These are phyloP conservation scores for Caenorhabditis angaria DNA, from an alignment of 2,888 invertebrate species.

Conservation along the genomic window DNA sequence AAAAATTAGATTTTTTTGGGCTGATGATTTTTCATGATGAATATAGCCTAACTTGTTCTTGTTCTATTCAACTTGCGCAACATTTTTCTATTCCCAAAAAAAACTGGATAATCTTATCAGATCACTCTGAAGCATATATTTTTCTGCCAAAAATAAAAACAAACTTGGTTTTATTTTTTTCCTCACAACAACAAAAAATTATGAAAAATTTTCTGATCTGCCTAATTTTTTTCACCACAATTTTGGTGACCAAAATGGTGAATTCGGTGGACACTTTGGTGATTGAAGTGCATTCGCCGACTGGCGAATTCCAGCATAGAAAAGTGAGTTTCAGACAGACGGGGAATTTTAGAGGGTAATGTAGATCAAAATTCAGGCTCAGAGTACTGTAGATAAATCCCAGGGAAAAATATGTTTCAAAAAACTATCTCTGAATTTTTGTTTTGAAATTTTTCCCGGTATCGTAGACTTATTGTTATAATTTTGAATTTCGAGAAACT, in stretches of 20 bases:
- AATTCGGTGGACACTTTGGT: conserved; percentile 11
- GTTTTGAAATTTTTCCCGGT: no score
- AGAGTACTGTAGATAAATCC: no score
- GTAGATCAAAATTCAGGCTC: no score
- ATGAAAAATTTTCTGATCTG: background rate
- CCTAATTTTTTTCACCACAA: background rate
- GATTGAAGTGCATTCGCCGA: conserved; percentile 28
- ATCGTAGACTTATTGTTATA: no score
- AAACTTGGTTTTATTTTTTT: conserved; percentile 3
- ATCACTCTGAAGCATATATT: background rate
- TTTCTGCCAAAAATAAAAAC: background rate
- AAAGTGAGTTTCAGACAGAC: conserved; percentile 23
- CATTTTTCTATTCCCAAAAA: no score
- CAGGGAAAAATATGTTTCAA: no score
- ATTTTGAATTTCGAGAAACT: no score
- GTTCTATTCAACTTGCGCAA: no score
- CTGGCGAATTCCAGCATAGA: conserved; percentile 22
- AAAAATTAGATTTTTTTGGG: background rate
- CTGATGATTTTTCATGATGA: background rate
- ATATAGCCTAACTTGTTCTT: no score
- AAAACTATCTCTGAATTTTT: no score
- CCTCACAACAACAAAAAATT: background rate
- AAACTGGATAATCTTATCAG: conserved; percentile 15
- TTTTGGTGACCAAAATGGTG: background rate
- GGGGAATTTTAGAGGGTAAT: no score